Conservation (phyloP, 2,113 vertebrate species). For the Ctenodactylus gundi region DNA sequence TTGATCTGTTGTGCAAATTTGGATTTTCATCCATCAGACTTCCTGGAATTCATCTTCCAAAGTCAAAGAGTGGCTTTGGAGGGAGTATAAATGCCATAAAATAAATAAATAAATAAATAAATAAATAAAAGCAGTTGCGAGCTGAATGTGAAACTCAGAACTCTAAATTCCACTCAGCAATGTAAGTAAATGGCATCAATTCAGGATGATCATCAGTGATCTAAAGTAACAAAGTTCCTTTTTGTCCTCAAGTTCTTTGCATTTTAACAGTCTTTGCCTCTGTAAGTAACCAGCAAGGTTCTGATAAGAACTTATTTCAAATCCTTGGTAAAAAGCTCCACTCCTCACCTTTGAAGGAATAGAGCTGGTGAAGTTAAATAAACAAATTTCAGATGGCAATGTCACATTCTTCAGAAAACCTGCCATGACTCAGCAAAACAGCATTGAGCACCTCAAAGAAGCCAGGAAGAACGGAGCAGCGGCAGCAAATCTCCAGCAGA, state of each 20-base stretch:
- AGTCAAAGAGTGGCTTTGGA: not conserved
- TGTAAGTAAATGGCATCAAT: conserved; percentile 70
- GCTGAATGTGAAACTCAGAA: conserved; percentile 25
- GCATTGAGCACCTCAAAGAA: conserved; percentile 72
- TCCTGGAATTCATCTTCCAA: not conserved
- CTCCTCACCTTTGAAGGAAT: conserved; percentile 54
- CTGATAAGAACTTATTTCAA: conserved; percentile 24
- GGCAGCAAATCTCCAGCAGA: conserved; percentile 64
- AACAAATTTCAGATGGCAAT: conserved; percentile 67
- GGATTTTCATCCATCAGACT: not conserved
- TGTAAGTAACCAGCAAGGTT: not conserved
- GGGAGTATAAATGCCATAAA: not conserved
- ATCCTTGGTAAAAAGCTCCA: conserved; percentile 36
- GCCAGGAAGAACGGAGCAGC: conserved; percentile 69
- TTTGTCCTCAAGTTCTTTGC: not conserved
- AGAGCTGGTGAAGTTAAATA: conserved; percentile 47
- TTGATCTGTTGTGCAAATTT: conserved; percentile 19
- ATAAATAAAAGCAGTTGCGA: conserved; percentile 11
- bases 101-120: no score
- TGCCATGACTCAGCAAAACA: conserved; percentile 69
- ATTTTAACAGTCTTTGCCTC: conserved; percentile 46
- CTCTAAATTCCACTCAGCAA: not conserved
- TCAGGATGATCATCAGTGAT: conserved; percentile 27
- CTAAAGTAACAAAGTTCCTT: conserved; percentile 12
- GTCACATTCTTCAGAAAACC: conserved; percentile 55